Evolutionary conservation across 2,113 vertebrate species (phyloP).

Genomic region (Rhinolophus sinicus): DNA sequence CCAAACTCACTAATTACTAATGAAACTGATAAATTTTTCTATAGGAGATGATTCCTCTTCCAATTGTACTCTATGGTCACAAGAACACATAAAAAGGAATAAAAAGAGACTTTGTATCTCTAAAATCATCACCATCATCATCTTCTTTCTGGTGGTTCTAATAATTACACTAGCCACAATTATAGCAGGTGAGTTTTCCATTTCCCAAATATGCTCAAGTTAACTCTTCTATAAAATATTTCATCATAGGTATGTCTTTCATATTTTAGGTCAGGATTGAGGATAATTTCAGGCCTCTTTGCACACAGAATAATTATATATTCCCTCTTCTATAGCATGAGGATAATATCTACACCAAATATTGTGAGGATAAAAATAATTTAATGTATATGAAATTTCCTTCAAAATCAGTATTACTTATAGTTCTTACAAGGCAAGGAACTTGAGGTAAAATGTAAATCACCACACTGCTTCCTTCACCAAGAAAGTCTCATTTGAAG

Average conservation of each 20-base stretch:
- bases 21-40: neutral
- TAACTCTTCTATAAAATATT: neutral
- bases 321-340: neutral
- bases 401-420: neutral
- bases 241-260: neutral
- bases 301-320: neutral
- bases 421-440: neutral
- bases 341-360: neutral
- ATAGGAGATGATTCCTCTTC: neutral
- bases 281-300: neutral
- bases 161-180: neutral
- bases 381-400: neutral
- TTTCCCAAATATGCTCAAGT: neutral
- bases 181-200: conserved; percentile 15
- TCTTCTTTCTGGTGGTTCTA: neutral
- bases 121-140: neutral
- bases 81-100: neutral
- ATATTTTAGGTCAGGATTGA: neutral
- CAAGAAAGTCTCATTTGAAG: neutral
- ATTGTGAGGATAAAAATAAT: neutral
- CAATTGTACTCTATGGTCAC: neutral
- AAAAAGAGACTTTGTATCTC: neutral
- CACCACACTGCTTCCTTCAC: neutral
- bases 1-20: neutral
- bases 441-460: neutral